These are phyloP conservation scores for Clistopyga incitator DNA, from an alignment of 2,888 invertebrate genomes.

Conservation along the genomic window DNA sequence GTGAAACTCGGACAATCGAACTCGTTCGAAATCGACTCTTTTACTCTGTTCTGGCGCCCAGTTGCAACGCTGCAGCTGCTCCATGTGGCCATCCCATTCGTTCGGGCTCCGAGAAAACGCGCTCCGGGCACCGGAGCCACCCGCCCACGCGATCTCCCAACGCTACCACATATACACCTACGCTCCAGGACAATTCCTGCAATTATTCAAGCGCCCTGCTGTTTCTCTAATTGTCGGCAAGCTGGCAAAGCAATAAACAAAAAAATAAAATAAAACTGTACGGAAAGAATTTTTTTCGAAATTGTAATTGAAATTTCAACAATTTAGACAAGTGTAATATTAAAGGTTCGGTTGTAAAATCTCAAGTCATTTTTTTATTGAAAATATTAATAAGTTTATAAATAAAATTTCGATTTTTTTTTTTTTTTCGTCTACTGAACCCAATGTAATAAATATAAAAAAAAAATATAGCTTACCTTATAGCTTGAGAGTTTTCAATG, in stretches of 20 bases:
- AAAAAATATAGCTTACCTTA: too few species aligned
- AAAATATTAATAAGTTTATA: too few species aligned
- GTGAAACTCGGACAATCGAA: constrained; percentile 71
- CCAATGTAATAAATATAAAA: too few species aligned
- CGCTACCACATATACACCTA: constrained; percentile 1
- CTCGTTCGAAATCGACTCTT: constrained; percentile 68
- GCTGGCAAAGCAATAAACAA: constrained; percentile 22
- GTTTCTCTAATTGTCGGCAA: constrained; percentile 19
- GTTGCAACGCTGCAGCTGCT: constrained; percentile 62
- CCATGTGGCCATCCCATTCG: constrained; percentile 46
- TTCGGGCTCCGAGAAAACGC: constrained; percentile 12
- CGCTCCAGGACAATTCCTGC: constrained; percentile 53
- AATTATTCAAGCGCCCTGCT: constrained; percentile 52
- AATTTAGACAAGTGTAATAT: too few species aligned
- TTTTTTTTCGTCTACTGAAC: too few species aligned
- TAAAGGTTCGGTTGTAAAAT: too few species aligned
- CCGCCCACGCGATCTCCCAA: constrained; percentile 24
- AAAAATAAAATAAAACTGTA: too few species aligned
- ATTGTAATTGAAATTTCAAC: not conserved
- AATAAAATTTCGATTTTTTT: too few species aligned
- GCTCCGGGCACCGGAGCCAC: constrained; percentile 25
- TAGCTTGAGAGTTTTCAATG: too few species aligned
- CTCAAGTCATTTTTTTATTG: too few species aligned
- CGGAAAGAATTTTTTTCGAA: too few species aligned
- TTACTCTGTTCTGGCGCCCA: constrained; percentile 50